A percentile compares a stretch with the other conserved stretches of the same genome.
These are phyloP conservation scores for Leptothorax acervorum DNA, from an alignment of 2,888 invertebrate genomes.

Conservation along the genomic window DNA sequence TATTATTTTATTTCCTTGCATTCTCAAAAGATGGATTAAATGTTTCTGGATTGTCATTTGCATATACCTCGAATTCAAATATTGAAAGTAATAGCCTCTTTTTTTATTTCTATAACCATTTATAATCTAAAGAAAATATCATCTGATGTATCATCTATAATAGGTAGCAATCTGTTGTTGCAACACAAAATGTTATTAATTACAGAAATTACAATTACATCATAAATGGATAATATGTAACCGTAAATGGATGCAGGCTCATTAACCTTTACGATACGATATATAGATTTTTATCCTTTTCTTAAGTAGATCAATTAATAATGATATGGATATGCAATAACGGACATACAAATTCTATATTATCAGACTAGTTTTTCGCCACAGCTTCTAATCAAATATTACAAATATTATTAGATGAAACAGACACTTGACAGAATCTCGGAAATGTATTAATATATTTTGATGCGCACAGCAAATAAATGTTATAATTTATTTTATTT, in stretches of 20 bases:
- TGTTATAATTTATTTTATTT: background rate
- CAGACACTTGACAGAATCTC: background rate
- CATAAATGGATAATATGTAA: background rate
- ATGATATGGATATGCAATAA: background rate
- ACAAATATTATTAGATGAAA: background rate
- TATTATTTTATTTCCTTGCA: background rate
- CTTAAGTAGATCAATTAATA: background rate
- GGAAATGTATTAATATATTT: slow-evolving; percentile 1
- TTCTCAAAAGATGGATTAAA: background rate
- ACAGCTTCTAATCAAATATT: background rate
- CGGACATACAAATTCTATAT: background rate
- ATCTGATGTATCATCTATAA: background rate
- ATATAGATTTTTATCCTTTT: background rate
- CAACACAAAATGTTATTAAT: background rate
- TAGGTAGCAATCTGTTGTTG: slow-evolving; percentile 2
- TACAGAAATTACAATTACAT: background rate
- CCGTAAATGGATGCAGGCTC: background rate
- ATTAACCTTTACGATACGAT: background rate
- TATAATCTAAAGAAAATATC: background rate
- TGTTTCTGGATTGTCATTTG: background rate
- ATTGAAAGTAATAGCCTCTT: background rate
- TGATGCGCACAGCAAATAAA: background rate
- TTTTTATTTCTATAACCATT: background rate
- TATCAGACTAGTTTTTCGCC: background rate
- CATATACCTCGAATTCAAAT: background rate